Evolutionary conservation across 2,888 invertebrate species (phyloP).

Genomic region (Charanyca ferruginea): DNA sequence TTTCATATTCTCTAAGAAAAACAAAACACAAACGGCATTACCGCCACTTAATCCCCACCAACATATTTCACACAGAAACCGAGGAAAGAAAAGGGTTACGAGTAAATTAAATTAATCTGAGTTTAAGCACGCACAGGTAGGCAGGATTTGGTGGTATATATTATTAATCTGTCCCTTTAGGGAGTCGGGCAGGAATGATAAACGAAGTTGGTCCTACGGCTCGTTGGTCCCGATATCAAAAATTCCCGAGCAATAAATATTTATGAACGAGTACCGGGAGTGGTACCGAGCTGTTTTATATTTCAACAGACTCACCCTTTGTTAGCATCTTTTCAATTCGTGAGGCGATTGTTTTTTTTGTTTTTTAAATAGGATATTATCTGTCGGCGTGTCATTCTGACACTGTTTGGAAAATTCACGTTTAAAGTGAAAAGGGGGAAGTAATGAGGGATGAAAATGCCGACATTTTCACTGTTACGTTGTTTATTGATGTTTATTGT

Average conservation of each 20-base stretch:
- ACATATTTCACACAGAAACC: slow-evolving; percentile 26
- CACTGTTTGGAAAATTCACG: slow-evolving; percentile 38
- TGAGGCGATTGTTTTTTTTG: slow-evolving; percentile 57
- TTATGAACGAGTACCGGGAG: slow-evolving; percentile 56
- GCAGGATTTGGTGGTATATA: slow-evolving; percentile 42
- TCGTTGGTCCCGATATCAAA: slow-evolving; percentile 58
- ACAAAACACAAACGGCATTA: not conserved
- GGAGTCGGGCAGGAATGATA: slow-evolving; percentile 41
- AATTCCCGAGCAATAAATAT: slow-evolving; percentile 71
- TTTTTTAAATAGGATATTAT: slow-evolving; percentile 57
- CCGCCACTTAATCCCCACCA: slow-evolving; percentile 10
- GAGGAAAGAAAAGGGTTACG: slow-evolving; percentile 13
- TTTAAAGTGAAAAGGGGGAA: slow-evolving; percentile 5
- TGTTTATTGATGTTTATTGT: slow-evolving; percentile 4
- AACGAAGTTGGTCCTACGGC: slow-evolving; percentile 43
- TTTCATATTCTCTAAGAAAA: slow-evolving; percentile 30
- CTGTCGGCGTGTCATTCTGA: slow-evolving; percentile 35
- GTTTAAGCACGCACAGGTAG: slow-evolving; percentile 46
- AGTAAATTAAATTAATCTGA: slow-evolving; percentile 51
- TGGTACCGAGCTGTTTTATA: slow-evolving; percentile 44
- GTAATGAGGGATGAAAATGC: slow-evolving; percentile 10
- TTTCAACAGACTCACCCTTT: slow-evolving; percentile 51
- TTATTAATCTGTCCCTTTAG: slow-evolving; percentile 44
- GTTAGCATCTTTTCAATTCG: slow-evolving; percentile 51
- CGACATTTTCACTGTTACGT: slow-evolving; percentile 8